Evolutionary conservation across 2,797 vertebrate species (phyloP), one percentile per base, ranked within the genome.

Genomic region (Ctenosaura bakeri): DNA sequence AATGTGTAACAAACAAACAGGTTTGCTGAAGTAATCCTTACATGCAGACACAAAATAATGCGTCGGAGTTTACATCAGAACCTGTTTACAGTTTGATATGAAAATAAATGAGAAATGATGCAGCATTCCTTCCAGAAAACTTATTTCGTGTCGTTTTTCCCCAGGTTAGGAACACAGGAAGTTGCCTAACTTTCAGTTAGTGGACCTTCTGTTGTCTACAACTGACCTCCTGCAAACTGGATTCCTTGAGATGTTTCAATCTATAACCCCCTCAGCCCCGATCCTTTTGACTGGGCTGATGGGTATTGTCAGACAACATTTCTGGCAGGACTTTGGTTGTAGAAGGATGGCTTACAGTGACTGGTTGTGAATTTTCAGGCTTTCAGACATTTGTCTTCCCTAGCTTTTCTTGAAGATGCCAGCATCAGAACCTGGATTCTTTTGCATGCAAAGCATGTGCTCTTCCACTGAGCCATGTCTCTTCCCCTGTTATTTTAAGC

Each of bases 401-500:
- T 26, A 69, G 52, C n/a, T 50, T 52, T 20, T 26, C 1, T 22
- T 71, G 78, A 22, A 88, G 26, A 73, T 38, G 6, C 0, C 35
- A 82, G 52, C 2, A 35, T 81, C 54, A n/a, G 35, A 32, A 83
- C 54, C 18, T 74, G 13, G 50, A 54, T 54, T n/a, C 12, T 83
- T 74, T 83, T 71, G 26, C 50, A 73, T 56, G 52, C 86, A 79
- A 87, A 52, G 46, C 56, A 59, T 74, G 29, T 74, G 54, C 38
- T 83, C 52, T 83, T 2, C 54, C 38, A 62, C 26, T 88, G 71
- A 79, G 62, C 42, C 62, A 50, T 80, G 66, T 14, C 6, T 16
- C 62, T 50, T 56, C 54, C 87, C 42, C 46, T 78, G 13, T 77
- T 90, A 85, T 26, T 92, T 86, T 94, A 82, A 71, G 76, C 87